Evolutionary conservation across 2,888 invertebrate genomes (phyloP).

Genomic region (Tigriopus californicus): DNA sequence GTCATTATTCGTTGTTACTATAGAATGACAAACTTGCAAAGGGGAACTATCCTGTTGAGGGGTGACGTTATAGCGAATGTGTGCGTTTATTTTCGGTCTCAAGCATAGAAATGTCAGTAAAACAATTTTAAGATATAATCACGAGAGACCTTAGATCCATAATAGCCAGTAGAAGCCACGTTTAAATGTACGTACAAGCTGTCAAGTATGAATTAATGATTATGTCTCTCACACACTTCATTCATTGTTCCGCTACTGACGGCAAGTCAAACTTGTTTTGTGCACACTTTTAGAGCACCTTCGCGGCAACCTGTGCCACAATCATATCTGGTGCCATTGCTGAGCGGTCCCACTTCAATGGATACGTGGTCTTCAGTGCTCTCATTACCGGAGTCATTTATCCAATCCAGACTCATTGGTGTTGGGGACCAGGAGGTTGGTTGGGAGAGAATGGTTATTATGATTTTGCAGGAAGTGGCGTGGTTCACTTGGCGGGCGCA

Average conservation of each 20-base stretch:
- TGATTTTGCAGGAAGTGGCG: slow-evolving; percentile 36
- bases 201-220: too few relatives aligned
- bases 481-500: slow-evolving; percentile 34
- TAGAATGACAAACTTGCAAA: too few relatives aligned
- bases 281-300: slow-evolving; percentile 26
- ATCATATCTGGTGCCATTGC: slow-evolving; percentile 37
- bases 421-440: slow-evolving; percentile 31
- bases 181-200: too few relatives aligned
- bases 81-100: not conserved
- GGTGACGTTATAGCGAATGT: too few relatives aligned
- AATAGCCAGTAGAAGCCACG: too few relatives aligned
- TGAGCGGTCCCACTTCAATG: slow-evolving; percentile 34
- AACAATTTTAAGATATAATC: too few relatives aligned
- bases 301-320: slow-evolving; percentile 37
- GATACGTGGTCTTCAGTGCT: slow-evolving; percentile 34
- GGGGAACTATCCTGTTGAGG: too few relatives aligned
- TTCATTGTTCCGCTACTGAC: too few relatives aligned
- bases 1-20: too few relatives aligned
- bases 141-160: too few relatives aligned
- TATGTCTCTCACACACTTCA: too few relatives aligned
- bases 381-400: slow-evolving; percentile 34
- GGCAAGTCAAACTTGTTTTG: too few relatives aligned
- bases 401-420: slow-evolving; percentile 32
- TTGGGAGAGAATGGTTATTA: slow-evolving; percentile 25
- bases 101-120: not conserved